Percentiles rank a stretch among this genome's conserved stretches.
phyloP scores from a whole-genome alignment of 2,797 vertebrate species.

The Urophycis tenuis region DNA sequence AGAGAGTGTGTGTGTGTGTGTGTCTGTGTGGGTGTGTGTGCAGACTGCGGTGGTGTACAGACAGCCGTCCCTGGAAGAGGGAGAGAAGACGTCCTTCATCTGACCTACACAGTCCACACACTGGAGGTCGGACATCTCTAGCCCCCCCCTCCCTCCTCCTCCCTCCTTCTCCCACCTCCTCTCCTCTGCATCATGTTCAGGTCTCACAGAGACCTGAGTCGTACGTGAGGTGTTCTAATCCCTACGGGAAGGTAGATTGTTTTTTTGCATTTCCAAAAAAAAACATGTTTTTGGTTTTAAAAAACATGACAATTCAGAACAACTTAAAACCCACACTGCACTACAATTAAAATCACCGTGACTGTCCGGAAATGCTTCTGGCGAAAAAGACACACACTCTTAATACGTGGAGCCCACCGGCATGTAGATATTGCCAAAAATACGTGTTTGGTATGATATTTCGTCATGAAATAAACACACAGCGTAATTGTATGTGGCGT shows the following conservation, averaged over 20 bases:
- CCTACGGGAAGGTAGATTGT: not conserved
- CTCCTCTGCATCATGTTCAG: not conserved
- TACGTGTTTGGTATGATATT: not conserved
- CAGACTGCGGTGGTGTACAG: not conserved
- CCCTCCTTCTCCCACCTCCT: not conserved
- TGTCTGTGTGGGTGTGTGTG: constrained; percentile 3
- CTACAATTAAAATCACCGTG: not conserved
- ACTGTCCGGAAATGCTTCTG: not conserved
- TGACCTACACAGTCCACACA: constrained; percentile 8
- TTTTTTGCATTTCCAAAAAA: too few relatives aligned
- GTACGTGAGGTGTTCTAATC: not conserved
- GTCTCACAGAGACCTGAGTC: not conserved
- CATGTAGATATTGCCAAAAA: not conserved
- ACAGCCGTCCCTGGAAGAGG: not conserved
- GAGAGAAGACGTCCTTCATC: constrained; percentile 3
- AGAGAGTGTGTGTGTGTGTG: not conserved
- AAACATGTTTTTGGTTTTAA: not conserved
- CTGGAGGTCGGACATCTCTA: not conserved
- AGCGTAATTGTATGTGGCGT: too few relatives aligned
- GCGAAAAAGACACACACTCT: not conserved
- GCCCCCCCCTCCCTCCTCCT: not conserved
- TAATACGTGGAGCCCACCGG: not conserved
- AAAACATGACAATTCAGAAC: not conserved
- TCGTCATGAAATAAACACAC: not conserved
- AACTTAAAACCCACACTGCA: not conserved